Base-by-base conservation (phyloP, 2,113 vertebrate genomes). In the Gulo gulo region DNA sequence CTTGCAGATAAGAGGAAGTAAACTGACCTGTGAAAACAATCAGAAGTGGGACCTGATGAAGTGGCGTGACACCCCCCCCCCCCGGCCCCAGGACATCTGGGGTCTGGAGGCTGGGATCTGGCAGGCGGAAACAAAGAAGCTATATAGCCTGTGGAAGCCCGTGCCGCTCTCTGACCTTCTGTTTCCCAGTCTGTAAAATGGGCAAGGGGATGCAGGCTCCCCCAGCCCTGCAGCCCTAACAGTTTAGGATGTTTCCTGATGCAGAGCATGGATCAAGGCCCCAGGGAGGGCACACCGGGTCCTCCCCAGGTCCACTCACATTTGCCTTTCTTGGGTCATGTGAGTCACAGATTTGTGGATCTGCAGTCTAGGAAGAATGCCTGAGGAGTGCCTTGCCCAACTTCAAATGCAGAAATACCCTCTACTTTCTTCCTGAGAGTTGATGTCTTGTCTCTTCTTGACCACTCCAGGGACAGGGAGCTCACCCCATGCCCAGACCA, bases 101-200 rank as follows among this genome's bases (percentile, higher is more conserved):
- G 21, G 0, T 29, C 52, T 0, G 39, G 12, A 16, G 24, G 1
- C 42, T 15, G 1, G 57, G 14, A 21, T 5, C 42, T 0, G 7
- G n/a, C 0, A 0, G 89, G 52, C 0, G 1, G 73, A 13, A 7
- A 24, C 0, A 36, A 18, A 6, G 8, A 12, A 29, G 47, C 29
- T 3, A 10, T 4, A 2, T 9, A 3, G 2, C 0, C 45, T 10
- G 14, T 0, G 34, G 6, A 10, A 5, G 0, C 2, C 52, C 10
- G 0, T 13, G 15, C 10, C 2, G 13, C 4, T 24, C 2, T 36
- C 59, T 3, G 36, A 42, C 31, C 36, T 52, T 36, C 73, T 21
- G 8, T 1, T 29, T 78, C 3, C 52, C n/a, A 3, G 65, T 18
- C 50, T 18, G 23, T 16, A 7, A 52, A 7, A 5, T 0, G 61